phyloP scores from a whole-genome alignment of 1,140 invertebrate genomes.

The Asobara japonica region DNA sequence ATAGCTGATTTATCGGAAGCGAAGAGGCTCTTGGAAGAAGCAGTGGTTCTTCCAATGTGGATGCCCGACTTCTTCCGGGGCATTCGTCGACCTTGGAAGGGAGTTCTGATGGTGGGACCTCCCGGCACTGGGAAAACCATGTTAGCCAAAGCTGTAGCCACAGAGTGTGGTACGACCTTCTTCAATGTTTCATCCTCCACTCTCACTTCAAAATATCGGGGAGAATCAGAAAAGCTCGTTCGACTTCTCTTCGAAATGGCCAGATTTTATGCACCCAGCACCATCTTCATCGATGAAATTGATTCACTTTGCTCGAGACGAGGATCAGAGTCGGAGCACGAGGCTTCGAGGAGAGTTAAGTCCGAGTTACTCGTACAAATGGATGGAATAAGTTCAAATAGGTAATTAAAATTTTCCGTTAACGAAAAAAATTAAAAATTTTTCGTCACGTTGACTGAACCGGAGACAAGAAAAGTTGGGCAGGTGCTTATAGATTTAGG shows the following conservation, averaged over 20 bases:
- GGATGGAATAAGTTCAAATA: conserved; percentile 93
- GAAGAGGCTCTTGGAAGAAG: conserved; percentile 95
- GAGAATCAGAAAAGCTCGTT: conserved; percentile 99
- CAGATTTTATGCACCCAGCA: conserved; percentile 97
- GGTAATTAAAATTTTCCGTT: conserved; percentile 53
- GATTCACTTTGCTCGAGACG: conserved; percentile 96
- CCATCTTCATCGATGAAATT: conserved; percentile 99
- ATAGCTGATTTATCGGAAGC: conserved; percentile 97
- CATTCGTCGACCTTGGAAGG: conserved; percentile 92
- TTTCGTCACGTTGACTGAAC: no score
- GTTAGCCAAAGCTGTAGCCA: conserved; percentile 98
- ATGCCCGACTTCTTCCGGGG: conserved; percentile 99
- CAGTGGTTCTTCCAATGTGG: conserved; percentile 96
- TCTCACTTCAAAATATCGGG: conserved; percentile 97
- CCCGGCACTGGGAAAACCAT: conserved; percentile 99
- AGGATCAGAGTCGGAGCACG: conserved; percentile 97
- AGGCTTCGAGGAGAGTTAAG: conserved; percentile 96
- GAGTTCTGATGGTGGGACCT: conserved; percentile 96
- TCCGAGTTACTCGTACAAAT: conserved; percentile 99
- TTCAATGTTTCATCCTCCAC: conserved; percentile 99
- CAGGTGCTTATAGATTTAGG: no score
- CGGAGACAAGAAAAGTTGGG: no score
- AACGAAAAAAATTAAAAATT: no score
- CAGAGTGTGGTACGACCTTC: conserved; percentile 99
- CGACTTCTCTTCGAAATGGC: conserved; percentile 99